Base-by-base conservation (phyloP, 2,888 invertebrate species). In the Coleophora deauratella region DNA sequence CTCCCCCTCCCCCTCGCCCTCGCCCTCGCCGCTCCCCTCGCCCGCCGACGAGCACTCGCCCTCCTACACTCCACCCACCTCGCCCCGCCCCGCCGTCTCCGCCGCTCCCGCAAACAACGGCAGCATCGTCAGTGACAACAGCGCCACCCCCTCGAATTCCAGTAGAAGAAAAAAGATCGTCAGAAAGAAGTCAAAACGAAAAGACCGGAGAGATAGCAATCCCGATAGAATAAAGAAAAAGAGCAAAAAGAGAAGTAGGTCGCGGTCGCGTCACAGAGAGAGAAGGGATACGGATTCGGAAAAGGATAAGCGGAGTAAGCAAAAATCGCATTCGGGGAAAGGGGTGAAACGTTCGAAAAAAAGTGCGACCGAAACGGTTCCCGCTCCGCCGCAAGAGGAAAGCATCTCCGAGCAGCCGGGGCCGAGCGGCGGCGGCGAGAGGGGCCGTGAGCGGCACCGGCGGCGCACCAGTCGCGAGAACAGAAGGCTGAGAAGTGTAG, bases 401-500 rank as follows among this genome's bases (percentile, higher is more conserved):
- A 45, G 33, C 28, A 0, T 28, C 56, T 33, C 31, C 3, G 31
- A 3, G 59, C 50, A n/a, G 37, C 27, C n/a, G 9, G 15, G 9
- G 33, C 27, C 35, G 37, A 14, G 41, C 43, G 14, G 33, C n/a
- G 9, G 28, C 32, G 9, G 31, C 34, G 9, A 30, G 10, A 38
- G 41, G 9, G 32, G 15, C 21, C 12, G 31, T 27, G 7, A 10
- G 4, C 38, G 38, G 15, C 10, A 28, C 31, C 47, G 41, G 33
- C 52, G 49, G 33, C 42, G 46, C n/a, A 45, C 40, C 21, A 55
- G 50, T 39, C 66, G 69, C 51, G 72, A 72, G 55, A 67, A 43
- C 42, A 78, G 57, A 69, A 74, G 73, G 68, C 76, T 84, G 69
- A 75, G 59, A 55, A 82, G 82, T 61, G 80, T 82, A 44, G 79